A percentile compares a stretch with the other conserved stretches of the same genome.
Evolutionary conservation across 2,797 vertebrate species (phyloP).

Genomic region (Eospalax fontanierii): DNA sequence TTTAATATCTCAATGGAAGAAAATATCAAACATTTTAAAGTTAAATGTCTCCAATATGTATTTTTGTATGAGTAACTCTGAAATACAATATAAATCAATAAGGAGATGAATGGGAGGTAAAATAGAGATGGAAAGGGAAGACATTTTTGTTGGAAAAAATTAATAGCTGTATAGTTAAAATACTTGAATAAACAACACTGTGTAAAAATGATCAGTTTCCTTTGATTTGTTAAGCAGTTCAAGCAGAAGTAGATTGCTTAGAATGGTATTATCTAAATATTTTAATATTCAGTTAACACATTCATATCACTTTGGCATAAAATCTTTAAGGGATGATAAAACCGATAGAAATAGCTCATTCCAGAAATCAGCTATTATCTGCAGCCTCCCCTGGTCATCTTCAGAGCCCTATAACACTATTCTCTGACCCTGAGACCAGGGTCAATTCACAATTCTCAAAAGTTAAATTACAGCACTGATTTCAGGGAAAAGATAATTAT

Average conservation of each 20-base stretch:
- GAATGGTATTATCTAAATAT: constrained; percentile 51
- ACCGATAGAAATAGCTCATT: neutral
- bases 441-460: constrained; percentile 54
- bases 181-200: neutral
- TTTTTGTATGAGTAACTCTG: constrained; percentile 27
- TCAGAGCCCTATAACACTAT: neutral
- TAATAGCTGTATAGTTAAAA: constrained; percentile 9
- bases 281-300: constrained; percentile 16
- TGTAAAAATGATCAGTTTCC: neutral
- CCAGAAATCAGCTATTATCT: constrained; percentile 18
- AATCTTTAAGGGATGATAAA: constrained; percentile 3
- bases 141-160: constrained; percentile 22
- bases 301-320: neutral
- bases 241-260: constrained; percentile 15
- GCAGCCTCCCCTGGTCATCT: neutral
- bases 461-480: constrained; percentile 64
- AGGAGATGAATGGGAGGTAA: neutral
- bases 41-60: neutral
- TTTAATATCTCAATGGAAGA: neutral
- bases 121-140: neutral
- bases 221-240: constrained; percentile 56
- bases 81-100: neutral
- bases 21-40: constrained; percentile 8
- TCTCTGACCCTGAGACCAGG: constrained; percentile 18
- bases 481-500: constrained; percentile 69